Evolutionary conservation across 2,113 vertebrate species (phyloP), one percentile per base, ranked within the genome.

Genomic region (Nematolebias whitei): DNA sequence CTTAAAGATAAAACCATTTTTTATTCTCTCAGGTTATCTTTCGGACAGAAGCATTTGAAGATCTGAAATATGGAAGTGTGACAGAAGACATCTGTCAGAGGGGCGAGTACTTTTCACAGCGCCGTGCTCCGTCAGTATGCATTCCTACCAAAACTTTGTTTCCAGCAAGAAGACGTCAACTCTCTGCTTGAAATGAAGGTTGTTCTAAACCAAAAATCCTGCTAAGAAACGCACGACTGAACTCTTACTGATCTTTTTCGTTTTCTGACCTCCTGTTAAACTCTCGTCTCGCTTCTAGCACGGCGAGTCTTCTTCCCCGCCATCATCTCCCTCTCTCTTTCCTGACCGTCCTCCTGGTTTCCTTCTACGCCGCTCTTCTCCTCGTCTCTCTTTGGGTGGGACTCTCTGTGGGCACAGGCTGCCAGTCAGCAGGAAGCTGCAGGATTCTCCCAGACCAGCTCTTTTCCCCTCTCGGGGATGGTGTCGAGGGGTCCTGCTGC

Each of bases 401-500:
- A 45, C 70, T 77, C 88, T 85, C 85, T 80, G 85, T 79, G 82
- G 81, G 79, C 76, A 80, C 87, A 87, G 88, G 87, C 88, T 75
- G 63, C 60, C 53, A 75, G 88, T 95, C 93, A 96, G 93, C 92
- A 94, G 76, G 92, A 92, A 0, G 90, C 90, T 0, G 62, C 48
- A 0, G 76, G 61, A 50, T 83, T 71, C 13, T 90, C 88, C 0
- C 89, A 57, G 0, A 86, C 79, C 73, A 78, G 80, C 5, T 95
- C 94, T 0, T 79, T 89, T 83, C 95, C 94, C 0, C 78, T 89
- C 86, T 95, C 95, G 0, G 90, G 88, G 72, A 93, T 89, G 78
- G 91, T 81, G n/a, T 94, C 91, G 66, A 93, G 77, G 40, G 80
- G 71, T 40, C 68, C 74, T 24, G 78, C 67, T 3, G 76, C 83